Base-by-base conservation (phyloP, 1,140 invertebrate genomes). In the Alviniconcha marisindica region DNA sequence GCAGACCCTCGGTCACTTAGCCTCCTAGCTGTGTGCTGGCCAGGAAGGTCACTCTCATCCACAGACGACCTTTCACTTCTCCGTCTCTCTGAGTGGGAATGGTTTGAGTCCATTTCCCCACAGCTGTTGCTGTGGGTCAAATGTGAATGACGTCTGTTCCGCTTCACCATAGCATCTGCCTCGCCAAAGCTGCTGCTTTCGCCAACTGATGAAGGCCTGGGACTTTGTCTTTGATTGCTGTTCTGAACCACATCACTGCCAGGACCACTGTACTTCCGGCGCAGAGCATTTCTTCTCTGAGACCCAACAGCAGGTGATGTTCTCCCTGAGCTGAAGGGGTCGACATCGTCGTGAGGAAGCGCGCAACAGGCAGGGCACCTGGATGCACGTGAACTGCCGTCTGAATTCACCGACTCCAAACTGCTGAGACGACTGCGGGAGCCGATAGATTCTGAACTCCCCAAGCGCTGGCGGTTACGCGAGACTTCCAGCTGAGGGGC, bases 301-400 rank as follows among this genome's bases (percentile, higher is more conserved):
- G 2, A 3, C 42, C n/a, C 44, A n/a, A 76, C 12, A 21, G 42
- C 73, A 10, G 73, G 73, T 1, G 40, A 51, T n/a, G 73, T 51
- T 31, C 44, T 76, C 24, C 78, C 56, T 1, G 56, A 69, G 36
- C 36, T 69, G 56, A 63, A 44, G 33, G 60, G 54, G 36, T 63
- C 78, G 1, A 28, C 36, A 12, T 80, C 78, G 1, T 80, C 38
- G 15, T 36, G 78, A 14, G 78, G 33, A 36, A 36, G 60, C 28
- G 54, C 33, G 1, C 56, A 80, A 40, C 78, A 80, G 15, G 78
- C 78, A 18, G 78, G 60, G n/a, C 78, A 80, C 24, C 78, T 33
- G 1, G 56, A 36, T 5, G 78, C 18, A 24, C 78, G 56, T 3
- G 33, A 28, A 2, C 54, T 24, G 15, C 38, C 69, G 78, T 80